These are phyloP conservation scores for Sminthopsis crassicaudata DNA, from an alignment of 2,113 vertebrate genomes.

Conservation along the genomic window DNA sequence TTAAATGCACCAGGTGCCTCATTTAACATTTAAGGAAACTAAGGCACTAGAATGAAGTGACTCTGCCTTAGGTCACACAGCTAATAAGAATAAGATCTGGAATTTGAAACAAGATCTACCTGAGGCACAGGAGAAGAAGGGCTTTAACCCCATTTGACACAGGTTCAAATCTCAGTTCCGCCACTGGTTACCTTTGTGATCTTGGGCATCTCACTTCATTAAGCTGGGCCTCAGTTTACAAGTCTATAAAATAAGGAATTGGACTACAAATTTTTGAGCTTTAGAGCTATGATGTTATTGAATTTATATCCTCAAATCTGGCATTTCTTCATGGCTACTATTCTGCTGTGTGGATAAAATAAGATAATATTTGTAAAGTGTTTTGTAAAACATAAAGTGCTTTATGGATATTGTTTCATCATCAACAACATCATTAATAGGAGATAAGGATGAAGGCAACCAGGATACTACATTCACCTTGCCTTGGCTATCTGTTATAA, in stretches of 20 bases:
- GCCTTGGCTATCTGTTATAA: no score
- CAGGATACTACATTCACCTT: neutral
- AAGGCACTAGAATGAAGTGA: neutral
- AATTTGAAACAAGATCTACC: neutral
- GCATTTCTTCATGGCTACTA: neutral
- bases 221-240: neutral
- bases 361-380: neutral
- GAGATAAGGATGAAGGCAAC: neutral
- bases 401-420: neutral
- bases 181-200: neutral
- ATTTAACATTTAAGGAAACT: neutral
- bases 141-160: neutral
- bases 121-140: neutral
- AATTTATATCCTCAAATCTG: neutral
- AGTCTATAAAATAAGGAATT: neutral
- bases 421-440: no score
- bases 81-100: neutral
- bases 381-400: neutral
- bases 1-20: neutral
- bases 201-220: neutral
- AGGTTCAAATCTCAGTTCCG: neutral
- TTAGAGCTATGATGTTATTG: neutral
- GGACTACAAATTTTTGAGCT: neutral
- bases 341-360: neutral
- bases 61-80: neutral